These are phyloP conservation scores for Ectropis crepuscularia DNA, from an alignment of 2,888 invertebrate genomes.

Conservation along the genomic window DNA sequence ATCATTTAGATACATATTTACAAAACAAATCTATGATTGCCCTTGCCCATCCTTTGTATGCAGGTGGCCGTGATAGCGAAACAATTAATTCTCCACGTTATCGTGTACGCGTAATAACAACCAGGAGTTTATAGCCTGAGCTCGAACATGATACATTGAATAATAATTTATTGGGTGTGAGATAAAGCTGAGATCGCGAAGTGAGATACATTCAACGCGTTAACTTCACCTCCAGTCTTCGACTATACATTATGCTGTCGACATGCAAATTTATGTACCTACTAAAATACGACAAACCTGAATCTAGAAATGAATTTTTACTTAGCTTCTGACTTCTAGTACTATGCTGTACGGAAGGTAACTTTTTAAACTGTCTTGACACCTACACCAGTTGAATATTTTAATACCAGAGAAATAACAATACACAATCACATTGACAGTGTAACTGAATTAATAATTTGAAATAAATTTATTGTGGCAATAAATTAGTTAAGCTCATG, in stretches of 20 bases:
- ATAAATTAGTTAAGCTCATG: conserved; percentile 26
- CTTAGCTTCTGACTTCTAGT: too few relatives aligned
- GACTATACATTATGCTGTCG: conserved; percentile 13
- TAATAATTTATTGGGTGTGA: conserved; percentile 78
- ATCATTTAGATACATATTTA: not conserved
- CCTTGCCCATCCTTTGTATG: conserved; percentile 15
- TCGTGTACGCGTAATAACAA: conserved; percentile 74
- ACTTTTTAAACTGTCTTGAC: too few relatives aligned
- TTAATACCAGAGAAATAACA: not conserved
- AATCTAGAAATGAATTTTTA: not conserved
- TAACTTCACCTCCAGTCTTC: conserved; percentile 28
- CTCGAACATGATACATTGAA: conserved; percentile 77
- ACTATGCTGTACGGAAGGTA: too few relatives aligned
- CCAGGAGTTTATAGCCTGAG: conserved; percentile 78
- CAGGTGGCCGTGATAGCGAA: conserved; percentile 51
- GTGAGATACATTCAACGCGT: conserved; percentile 69
- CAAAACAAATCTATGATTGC: conserved; percentile 8
- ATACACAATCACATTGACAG: not conserved
- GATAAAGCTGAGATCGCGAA: conserved; percentile 71
- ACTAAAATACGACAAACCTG: not conserved
- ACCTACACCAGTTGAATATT: too few relatives aligned
- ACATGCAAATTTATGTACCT: not conserved
- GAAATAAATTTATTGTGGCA: conserved; percentile 19
- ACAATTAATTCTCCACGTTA: conserved; percentile 68
- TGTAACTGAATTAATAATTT: conserved; percentile 1